A percentile compares a stretch with the other conserved stretches of the same genome.
These are phyloP conservation scores for Nipponacmea schrenckii DNA, from an alignment of 2,888 invertebrate genomes.

Conservation along the genomic window DNA sequence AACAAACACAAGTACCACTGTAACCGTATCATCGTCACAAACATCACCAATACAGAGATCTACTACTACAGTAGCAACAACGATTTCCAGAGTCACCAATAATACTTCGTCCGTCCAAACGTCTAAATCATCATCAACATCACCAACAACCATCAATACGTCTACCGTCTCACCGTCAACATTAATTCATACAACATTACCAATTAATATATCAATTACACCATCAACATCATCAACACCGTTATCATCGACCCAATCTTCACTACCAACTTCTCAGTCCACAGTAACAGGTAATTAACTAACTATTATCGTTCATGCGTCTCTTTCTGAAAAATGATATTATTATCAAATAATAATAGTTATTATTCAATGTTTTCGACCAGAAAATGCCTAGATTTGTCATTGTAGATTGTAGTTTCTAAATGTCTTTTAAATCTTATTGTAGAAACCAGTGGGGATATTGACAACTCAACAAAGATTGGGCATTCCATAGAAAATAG, in stretches of 20 bases:
- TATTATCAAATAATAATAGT: too few species aligned
- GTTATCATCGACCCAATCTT: not conserved
- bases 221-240: not conserved
- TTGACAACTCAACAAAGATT: too few species aligned
- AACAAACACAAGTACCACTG: too few species aligned
- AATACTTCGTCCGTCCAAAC: not conserved
- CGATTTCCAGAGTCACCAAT: not conserved
- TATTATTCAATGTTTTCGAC: too few species aligned
- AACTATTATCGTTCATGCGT: not conserved
- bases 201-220: not conserved
- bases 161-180: not conserved
- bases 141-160: not conserved
- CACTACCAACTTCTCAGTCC: not conserved
- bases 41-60: not conserved
- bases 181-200: conserved; percentile 1
- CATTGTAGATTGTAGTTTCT: too few species aligned
- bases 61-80: not conserved
- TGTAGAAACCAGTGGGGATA: too few species aligned
- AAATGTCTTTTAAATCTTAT: too few species aligned
- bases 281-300: not conserved
- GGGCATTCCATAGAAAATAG: too few species aligned
- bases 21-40: too few species aligned
- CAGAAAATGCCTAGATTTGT: too few species aligned
- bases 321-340: not conserved
- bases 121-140: not conserved